phyloP scores from a whole-genome alignment of 2,888 invertebrate genomes.

The Baronia brevicornis region DNA sequence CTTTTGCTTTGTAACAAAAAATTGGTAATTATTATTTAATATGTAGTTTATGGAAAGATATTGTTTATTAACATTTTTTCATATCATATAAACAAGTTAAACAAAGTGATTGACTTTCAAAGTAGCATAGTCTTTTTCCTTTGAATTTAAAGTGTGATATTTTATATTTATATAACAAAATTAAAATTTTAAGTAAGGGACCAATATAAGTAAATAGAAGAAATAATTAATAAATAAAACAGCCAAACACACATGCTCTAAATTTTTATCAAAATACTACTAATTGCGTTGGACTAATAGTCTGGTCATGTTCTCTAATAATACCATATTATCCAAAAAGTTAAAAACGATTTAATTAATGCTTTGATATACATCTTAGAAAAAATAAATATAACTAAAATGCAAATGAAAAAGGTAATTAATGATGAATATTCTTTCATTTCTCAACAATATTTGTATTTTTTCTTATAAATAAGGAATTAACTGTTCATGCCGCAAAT shows the following conservation, averaged over 20 bases:
- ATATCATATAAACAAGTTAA: conserved; percentile 67
- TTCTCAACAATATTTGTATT: too few relatives aligned
- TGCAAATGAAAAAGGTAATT: too few relatives aligned
- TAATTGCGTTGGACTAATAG: conserved; percentile 49
- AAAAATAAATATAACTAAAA: too few relatives aligned
- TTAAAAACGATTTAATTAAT: too few relatives aligned
- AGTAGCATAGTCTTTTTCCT: conserved; percentile 63
- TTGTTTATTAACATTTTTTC: conserved; percentile 73
- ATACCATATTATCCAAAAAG: too few relatives aligned
- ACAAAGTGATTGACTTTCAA: conserved; percentile 67
- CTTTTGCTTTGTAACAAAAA: conserved; percentile 67
- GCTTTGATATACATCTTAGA: too few relatives aligned
- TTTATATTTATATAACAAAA: conserved; percentile 75
- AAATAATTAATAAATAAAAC: conserved; percentile 69
- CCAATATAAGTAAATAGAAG: conserved; percentile 73
- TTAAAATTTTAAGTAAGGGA: conserved; percentile 74
- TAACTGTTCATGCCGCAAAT: too few relatives aligned
- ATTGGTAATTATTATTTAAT: conserved; percentile 70
- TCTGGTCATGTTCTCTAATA: too few relatives aligned
- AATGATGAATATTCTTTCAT: too few relatives aligned
- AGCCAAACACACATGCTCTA: conserved; percentile 48
- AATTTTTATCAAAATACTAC: conserved; percentile 59
- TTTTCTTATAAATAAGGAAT: too few relatives aligned
- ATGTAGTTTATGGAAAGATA: conserved; percentile 72
- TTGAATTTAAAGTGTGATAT: conserved; percentile 76